Percentiles rank a stretch among this genome's conserved stretches.
Conservation (phyloP, 2,888 invertebrate genomes). For the Amblyjoppa proteus region DNA sequence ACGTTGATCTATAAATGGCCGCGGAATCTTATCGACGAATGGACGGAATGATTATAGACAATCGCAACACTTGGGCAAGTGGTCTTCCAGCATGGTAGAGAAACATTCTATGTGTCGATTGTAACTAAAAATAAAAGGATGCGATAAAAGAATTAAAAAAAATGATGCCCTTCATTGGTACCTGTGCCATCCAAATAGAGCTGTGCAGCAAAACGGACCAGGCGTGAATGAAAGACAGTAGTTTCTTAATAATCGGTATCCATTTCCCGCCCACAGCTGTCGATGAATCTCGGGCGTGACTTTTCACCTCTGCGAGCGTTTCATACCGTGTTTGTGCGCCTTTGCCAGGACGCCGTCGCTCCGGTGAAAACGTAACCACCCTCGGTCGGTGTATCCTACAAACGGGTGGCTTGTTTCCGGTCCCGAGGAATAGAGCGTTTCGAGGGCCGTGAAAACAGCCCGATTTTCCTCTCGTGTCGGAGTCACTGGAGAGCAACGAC, state of each 20-base stretch:
- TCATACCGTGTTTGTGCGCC: constrained; percentile 2
- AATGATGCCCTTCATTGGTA: too few species aligned
- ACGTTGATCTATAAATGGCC: neutral
- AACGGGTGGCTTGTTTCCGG: constrained; percentile 63
- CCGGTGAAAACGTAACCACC: constrained; percentile 32
- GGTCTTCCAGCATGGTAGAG: too few species aligned
- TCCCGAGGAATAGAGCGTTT: constrained; percentile 56
- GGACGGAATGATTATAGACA: neutral
- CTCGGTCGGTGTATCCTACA: constrained; percentile 46
- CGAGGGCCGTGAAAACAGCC: constrained; percentile 36
- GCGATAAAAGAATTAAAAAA: too few species aligned
- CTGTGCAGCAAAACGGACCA: too few species aligned
- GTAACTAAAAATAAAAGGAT: too few species aligned
- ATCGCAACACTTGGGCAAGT: neutral
- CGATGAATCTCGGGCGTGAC: constrained; percentile 49
- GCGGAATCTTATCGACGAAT: neutral
- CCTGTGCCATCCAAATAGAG: too few species aligned
- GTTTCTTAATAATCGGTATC: neutral
- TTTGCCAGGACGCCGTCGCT: constrained; percentile 13
- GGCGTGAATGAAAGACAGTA: too few species aligned
- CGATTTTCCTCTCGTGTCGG: neutral
- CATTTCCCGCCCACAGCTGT: constrained; percentile 51
- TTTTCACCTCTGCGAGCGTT: constrained; percentile 37
- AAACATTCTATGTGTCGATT: too few species aligned
- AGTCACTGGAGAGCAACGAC: neutral